phyloP scores from a whole-genome alignment of 2,888 invertebrate genomes.

The Vesta saturnalis region DNA sequence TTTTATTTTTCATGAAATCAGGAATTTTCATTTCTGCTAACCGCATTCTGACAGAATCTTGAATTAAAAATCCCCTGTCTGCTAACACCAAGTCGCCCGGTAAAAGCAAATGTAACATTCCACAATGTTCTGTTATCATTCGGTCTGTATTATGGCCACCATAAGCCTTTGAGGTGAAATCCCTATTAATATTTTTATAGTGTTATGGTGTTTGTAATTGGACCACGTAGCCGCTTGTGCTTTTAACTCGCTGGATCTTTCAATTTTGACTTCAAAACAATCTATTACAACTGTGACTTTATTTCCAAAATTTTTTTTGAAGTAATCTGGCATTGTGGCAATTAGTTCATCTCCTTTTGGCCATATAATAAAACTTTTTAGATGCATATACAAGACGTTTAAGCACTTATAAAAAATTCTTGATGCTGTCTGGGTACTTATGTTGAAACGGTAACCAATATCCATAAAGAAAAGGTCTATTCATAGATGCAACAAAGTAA shows the following conservation, averaged over 20 bases:
- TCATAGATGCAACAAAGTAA: background rate
- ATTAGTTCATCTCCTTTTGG: background rate
- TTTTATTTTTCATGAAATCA: background rate
- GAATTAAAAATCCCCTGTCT: slow-evolving; percentile 4
- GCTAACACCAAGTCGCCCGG: background rate
- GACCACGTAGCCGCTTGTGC: background rate
- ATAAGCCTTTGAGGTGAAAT: slow-evolving; percentile 10
- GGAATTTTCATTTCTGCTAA: background rate
- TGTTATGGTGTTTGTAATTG: background rate
- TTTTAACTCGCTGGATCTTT: background rate
- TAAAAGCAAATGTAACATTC: background rate
- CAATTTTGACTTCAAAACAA: background rate
- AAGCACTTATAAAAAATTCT: too few species aligned
- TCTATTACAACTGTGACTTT: slow-evolving; percentile 13
- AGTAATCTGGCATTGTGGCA: slow-evolving; percentile 2
- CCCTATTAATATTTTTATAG: slow-evolving; percentile 5
- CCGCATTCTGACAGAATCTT: background rate
- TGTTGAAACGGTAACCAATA: too few species aligned
- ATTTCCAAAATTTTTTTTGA: slow-evolving; percentile 10
- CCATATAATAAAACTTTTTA: slow-evolving; percentile 9
- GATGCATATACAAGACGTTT: background rate
- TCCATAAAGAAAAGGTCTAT: slow-evolving; percentile 11
- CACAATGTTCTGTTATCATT: background rate
- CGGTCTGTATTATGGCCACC: background rate
- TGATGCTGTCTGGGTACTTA: too few species aligned